phyloP scores from a whole-genome alignment of 2,797 vertebrate species.

The Gymnoscopelus microlampas region DNA sequence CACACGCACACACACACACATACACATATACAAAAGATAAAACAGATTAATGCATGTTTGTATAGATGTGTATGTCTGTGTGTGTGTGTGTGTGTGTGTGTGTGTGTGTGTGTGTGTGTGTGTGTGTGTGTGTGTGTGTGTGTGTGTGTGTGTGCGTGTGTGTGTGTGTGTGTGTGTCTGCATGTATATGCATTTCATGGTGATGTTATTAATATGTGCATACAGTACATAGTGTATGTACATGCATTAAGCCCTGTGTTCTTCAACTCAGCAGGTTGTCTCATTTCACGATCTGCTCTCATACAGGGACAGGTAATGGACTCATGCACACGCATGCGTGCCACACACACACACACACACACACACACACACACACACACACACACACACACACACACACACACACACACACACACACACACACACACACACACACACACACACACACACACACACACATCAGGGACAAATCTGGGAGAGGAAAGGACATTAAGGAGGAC shows the following conservation, averaged over 20 bases:
- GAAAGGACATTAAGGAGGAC: neutral
- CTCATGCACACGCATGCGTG: neutral
- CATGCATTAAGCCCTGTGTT: neutral
- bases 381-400: conserved; percentile 14
- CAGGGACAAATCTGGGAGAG: neutral
- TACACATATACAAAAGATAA: neutral
- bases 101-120: neutral
- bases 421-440: conserved; percentile 17
- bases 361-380: too few species aligned
- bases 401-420: conserved; percentile 23
- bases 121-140: neutral
- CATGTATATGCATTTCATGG: neutral
- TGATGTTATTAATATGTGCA: neutral
- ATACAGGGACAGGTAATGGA: neutral
- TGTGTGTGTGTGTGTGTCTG: conserved; percentile 1
- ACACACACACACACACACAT: neutral
- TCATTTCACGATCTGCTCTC: neutral
- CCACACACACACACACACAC: too few species aligned
- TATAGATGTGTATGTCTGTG: too few species aligned
- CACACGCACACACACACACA: conserved; percentile 1
- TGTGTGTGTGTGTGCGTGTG: neutral
- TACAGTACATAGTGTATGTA: neutral
- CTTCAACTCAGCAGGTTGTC: conserved; percentile 14
- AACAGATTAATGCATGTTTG: too few species aligned
- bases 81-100: too few species aligned